phyloP scores from a whole-genome alignment of 1,140 invertebrate genomes.

The Bombus waltoni region DNA sequence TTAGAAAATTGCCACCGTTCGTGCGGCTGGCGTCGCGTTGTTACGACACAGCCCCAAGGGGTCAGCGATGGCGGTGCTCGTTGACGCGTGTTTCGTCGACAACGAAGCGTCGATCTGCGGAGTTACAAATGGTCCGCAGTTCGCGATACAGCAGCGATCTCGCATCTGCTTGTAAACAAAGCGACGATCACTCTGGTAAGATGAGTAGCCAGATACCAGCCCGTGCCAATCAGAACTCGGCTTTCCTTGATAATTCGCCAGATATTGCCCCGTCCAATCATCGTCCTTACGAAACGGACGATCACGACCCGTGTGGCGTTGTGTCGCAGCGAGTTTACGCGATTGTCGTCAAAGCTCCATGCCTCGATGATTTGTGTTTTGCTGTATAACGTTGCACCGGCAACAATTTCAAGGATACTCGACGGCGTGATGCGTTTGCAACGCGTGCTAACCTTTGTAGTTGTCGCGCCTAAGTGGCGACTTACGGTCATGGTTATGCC shows the following conservation, averaged over 20 bases:
- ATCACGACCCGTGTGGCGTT: not conserved
- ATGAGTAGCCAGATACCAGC: conserved; percentile 1
- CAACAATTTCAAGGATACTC: not conserved
- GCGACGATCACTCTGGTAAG: not conserved
- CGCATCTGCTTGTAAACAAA: conserved; percentile 8
- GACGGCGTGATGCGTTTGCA: not conserved
- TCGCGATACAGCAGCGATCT: not conserved
- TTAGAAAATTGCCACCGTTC: conserved; percentile 10
- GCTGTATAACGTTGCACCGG: not conserved
- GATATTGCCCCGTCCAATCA: not conserved
- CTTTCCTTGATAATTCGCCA: not conserved
- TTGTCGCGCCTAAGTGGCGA: not conserved
- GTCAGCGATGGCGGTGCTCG: not conserved
- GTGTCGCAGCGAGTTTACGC: not conserved
- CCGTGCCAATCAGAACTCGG: not conserved
- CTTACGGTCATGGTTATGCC: too few relatives aligned
- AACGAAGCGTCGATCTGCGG: conserved; percentile 10
- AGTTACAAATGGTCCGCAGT: conserved; percentile 6
- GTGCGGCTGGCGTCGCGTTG: not conserved
- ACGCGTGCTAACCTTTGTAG: not conserved
- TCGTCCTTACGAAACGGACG: not conserved
- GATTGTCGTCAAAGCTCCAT: not conserved
- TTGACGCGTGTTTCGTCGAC: not conserved
- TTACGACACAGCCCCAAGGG: not conserved
- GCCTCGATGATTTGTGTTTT: not conserved